These are phyloP conservation scores for Lepilemur ruficaudatus DNA, from an alignment of 2,797 vertebrate genomes.

Conservation along the genomic window DNA sequence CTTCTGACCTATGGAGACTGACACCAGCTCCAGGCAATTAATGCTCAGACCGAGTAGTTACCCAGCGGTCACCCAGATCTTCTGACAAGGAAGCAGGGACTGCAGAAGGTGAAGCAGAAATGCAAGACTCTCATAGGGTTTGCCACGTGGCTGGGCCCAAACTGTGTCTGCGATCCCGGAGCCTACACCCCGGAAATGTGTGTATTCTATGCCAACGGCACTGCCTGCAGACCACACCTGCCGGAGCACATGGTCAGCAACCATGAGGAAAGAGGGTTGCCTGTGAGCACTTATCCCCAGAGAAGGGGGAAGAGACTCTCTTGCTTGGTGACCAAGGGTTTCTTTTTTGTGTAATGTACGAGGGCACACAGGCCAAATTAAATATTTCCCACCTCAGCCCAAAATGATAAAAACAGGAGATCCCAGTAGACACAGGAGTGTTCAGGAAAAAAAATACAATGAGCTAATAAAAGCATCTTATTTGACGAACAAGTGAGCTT, in stretches of 20 bases:
- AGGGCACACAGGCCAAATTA: neutral
- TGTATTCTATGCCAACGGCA: neutral
- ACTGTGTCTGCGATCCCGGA: neutral
- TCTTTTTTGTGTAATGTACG: rapidly evolving
- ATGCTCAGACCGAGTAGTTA: rapidly evolving
- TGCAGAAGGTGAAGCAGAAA: rapidly evolving
- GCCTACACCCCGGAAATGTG: neutral
- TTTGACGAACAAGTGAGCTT: rapidly evolving
- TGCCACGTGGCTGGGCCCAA: neutral
- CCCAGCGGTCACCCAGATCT: rapidly evolving
- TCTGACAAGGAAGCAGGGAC: neutral
- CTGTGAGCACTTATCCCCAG: rapidly evolving
- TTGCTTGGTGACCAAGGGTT: neutral
- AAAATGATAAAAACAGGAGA: neutral
- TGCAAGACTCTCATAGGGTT: rapidly evolving
- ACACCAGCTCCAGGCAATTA: rapidly evolving
- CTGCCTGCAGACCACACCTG: neutral
- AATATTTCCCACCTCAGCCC: neutral
- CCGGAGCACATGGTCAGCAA: rapidly evolving
- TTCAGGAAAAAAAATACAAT: neutral
- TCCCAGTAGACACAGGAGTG: neutral
- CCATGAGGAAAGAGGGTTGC: rapidly evolving
- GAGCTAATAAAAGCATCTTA: neutral
- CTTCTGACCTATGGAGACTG: neutral
- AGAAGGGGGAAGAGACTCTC: rapidly evolving